Conservation (phyloP, 2,113 vertebrate species). For the Gymnorhina tibicen region DNA sequence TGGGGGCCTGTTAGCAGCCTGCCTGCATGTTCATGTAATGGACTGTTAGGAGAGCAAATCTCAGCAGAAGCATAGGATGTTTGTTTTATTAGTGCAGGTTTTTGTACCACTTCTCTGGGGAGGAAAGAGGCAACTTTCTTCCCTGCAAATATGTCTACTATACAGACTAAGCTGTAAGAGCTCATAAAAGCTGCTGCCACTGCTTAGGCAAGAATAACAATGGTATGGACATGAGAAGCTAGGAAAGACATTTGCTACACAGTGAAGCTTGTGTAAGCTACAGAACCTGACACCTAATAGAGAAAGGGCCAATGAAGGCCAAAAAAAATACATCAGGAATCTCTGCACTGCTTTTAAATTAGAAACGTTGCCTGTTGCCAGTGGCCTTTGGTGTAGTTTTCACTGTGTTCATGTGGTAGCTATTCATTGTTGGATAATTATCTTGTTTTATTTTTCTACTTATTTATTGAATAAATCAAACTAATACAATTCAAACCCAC, state of each 20-base stretch:
- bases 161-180: not conserved
- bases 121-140: not conserved
- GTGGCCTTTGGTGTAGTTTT: conserved; percentile 43
- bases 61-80: not conserved
- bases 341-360: not conserved
- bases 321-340: not conserved
- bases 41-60: not conserved
- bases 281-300: not conserved
- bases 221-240: not conserved
- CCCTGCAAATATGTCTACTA: not conserved
- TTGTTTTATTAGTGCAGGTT: not conserved
- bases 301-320: not conserved
- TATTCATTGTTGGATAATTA: conserved; percentile 73
- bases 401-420: conserved; percentile 52
- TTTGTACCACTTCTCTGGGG: not conserved
- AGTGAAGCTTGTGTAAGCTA: not conserved
- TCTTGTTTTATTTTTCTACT: conserved; percentile 75
- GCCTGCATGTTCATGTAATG: not conserved
- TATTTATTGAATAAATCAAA: conserved; percentile 78
- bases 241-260: not conserved
- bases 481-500: conserved; percentile 73
- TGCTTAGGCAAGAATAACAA: not conserved
- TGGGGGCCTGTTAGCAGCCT: not conserved
- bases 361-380: not conserved
- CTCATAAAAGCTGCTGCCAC: not conserved